A percentile compares a stretch with the other conserved stretches of the same genome.
These are phyloP conservation scores for Coelopa pilipes DNA, from an alignment of 2,888 invertebrate genomes.

Conservation along the genomic window DNA sequence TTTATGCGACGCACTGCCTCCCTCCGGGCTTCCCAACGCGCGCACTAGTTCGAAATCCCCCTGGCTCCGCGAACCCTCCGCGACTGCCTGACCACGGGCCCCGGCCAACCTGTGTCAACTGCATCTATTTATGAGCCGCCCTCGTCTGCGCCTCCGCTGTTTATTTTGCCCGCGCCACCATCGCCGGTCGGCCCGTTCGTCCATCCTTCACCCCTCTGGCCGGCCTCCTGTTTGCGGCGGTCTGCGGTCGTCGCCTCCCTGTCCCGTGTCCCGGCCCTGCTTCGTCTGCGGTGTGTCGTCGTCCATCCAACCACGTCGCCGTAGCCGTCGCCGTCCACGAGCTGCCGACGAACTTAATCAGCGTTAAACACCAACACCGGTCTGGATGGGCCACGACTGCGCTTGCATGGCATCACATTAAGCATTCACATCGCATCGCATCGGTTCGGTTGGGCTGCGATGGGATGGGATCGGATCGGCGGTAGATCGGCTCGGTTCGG, in stretches of 20 bases:
- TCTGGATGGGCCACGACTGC: constrained; percentile 19
- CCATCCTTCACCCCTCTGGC: neutral
- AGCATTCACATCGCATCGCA: constrained; percentile 23
- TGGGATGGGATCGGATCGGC: neutral
- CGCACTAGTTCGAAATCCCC: constrained; percentile 10
- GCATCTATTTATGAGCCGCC: constrained; percentile 17
- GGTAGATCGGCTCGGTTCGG: constrained; percentile 1
- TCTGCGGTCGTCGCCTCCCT: neutral
- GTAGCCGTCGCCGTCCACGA: neutral
- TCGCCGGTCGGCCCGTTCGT: neutral
- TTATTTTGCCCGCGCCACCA: constrained; percentile 1
- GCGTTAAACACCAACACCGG: constrained; percentile 47
- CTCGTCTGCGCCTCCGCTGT: constrained; percentile 4
- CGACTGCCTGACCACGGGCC: too few relatives aligned
- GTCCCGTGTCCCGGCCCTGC: neutral
- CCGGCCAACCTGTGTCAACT: constrained; percentile 2
- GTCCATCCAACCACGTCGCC: constrained; percentile 15
- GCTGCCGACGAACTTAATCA: constrained; percentile 59
- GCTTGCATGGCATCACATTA: constrained; percentile 18
- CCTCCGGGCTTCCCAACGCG: neutral
- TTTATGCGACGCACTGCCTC: constrained; percentile 7
- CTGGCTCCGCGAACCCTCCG: too few relatives aligned
- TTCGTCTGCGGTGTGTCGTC: neutral
- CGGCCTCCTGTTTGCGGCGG: neutral
- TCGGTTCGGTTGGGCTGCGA: too few relatives aligned